Conservation (phyloP, 1,140 invertebrate genomes). For the Plectrocnemia conspersa region DNA sequence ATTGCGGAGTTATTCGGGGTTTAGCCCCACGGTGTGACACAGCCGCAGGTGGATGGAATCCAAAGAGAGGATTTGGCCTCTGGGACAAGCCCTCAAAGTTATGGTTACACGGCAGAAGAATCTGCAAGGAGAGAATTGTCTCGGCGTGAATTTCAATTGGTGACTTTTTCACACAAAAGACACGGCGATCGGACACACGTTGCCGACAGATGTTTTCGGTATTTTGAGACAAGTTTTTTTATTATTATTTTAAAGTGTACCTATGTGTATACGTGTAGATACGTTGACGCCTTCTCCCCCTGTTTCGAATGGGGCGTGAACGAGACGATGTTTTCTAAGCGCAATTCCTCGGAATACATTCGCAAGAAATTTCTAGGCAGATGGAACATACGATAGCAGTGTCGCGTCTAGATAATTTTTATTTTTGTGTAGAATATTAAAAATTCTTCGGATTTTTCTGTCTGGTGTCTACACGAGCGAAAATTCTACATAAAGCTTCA, state of each 20-base stretch:
- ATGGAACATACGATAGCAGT: too few relatives aligned
- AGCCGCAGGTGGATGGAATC: background rate
- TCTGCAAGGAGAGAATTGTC: slow-evolving; percentile 12
- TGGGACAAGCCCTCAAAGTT: slow-evolving; percentile 11
- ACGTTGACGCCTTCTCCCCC: too few relatives aligned
- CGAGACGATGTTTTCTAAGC: too few relatives aligned
- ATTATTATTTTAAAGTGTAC: background rate
- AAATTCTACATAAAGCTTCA: too few relatives aligned
- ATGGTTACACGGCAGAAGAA: slow-evolving; percentile 26
- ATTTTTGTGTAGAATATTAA: too few relatives aligned
- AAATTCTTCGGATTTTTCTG: too few relatives aligned
- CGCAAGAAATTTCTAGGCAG: too few relatives aligned
- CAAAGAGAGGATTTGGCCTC: background rate
- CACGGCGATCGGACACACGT: slow-evolving; percentile 11
- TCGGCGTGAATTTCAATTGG: slow-evolving; percentile 25
- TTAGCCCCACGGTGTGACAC: slow-evolving; percentile 4
- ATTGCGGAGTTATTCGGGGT: slow-evolving; percentile 21
- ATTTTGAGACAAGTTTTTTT: slow-evolving; percentile 21
- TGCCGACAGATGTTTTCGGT: slow-evolving; percentile 17
- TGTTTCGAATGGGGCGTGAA: too few relatives aligned
- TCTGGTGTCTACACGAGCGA: too few relatives aligned
- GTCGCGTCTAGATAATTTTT: too few relatives aligned
- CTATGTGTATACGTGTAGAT: background rate
- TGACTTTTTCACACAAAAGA: slow-evolving; percentile 22
- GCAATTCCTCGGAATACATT: too few relatives aligned